Base-by-base conservation (phyloP, 2,113 vertebrate species). In the Plecotus auritus region DNA sequence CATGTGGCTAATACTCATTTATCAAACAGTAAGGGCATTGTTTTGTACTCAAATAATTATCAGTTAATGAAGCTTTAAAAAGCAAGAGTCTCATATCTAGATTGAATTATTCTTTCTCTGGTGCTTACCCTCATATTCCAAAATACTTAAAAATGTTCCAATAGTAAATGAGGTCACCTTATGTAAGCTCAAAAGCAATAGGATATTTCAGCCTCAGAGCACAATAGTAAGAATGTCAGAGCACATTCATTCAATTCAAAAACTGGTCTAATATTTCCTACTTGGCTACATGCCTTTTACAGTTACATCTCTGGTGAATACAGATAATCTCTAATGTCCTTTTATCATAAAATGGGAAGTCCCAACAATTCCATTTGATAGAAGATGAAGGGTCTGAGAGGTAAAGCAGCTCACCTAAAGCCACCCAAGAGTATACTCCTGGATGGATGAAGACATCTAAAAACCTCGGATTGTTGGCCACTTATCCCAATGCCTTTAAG, bases 21-120 rank as follows among this genome's bases (percentile, higher is more conserved):
- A 93, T 95, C 95, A 98, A 98, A 97, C 94, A 98, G 95, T 97
- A 98, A 97, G 96, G 95, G 97, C 93, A 96, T 95, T 97, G 96
- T 96, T 98, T 98, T 96, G 92, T 85, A 96, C 92, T 90, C 92
- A 97, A 95, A 96, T 98, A 98, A 96, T 97, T 97, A 96, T 95
- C 96, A 98, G 97, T 94, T 98, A 98, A 98, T 47, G 90, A 98
- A 98, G 94, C 95, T 96, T 96, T 95, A 95, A 97, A 96, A 51
- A 97, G 98, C 97, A 95, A 95, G 54, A 95, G 67, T 95, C 23
- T 74, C 92, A 95, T 37, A 82, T 94, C 91, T 42, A 88, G 96
- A 93, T 47, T 92, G 88, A 97, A 96, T 92, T 90, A 95, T 97
- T 96, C 93, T 93, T 95, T 95, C 97, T 82, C 8, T 72, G 93